Evolutionary conservation across 2,797 vertebrate genomes (phyloP).

Genomic region (Acridotheres tristis): DNA sequence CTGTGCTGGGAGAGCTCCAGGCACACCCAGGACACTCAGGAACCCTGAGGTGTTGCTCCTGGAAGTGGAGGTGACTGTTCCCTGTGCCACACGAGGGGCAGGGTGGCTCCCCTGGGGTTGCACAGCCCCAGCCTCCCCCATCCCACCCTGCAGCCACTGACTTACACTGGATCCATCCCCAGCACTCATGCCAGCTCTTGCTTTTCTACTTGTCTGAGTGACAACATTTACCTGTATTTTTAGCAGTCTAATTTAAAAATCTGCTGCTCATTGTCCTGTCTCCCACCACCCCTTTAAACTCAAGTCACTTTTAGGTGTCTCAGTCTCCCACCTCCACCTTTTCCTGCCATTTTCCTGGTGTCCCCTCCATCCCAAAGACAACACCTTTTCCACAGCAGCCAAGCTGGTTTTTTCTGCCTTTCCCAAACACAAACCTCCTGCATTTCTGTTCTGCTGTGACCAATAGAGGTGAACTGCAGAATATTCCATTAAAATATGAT

Average conservation of each 20-base stretch:
- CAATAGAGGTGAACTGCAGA: neutral
- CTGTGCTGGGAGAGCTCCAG: neutral
- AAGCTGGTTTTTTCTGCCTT: neutral
- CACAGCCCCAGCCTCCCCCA: neutral
- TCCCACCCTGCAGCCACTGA: neutral
- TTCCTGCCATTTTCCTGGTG: neutral
- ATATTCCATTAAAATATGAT: neutral
- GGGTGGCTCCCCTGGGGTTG: neutral
- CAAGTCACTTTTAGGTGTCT: neutral
- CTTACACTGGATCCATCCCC: neutral
- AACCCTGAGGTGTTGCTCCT: neutral
- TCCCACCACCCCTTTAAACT: neutral
- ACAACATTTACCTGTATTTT: neutral
- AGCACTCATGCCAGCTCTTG: neutral
- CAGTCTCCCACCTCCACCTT: neutral
- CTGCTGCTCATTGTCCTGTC: neutral
- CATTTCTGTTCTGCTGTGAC: neutral
- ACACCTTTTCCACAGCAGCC: neutral
- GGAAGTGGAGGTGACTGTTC: neutral
- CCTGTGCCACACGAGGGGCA: neutral
- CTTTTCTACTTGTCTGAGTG: neutral
- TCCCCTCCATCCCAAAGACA: neutral
- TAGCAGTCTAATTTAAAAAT: neutral
- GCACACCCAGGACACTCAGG: neutral
- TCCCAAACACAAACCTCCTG: neutral